phyloP scores from a whole-genome alignment of 2,113 vertebrate genomes.

The Acrocephalus kingi region DNA sequence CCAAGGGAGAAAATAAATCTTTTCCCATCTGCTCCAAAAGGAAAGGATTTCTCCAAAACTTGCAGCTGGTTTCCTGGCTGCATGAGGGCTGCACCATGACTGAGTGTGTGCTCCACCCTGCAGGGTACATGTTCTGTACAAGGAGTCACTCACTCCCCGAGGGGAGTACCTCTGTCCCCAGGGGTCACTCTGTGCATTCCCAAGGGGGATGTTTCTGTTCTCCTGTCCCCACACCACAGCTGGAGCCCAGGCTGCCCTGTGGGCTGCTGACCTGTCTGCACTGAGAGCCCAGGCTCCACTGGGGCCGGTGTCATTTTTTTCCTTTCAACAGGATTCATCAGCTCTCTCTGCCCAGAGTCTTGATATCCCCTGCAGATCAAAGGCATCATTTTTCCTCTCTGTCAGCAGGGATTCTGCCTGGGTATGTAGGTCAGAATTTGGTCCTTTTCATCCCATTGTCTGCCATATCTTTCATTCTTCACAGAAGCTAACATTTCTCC shows the following conservation, averaged over 20 bases:
- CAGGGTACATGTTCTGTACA: rapidly evolving
- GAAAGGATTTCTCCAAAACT: neutral
- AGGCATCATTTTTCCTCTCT: neutral
- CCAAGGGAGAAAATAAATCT: neutral
- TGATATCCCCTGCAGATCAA: neutral
- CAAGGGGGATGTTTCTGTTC: neutral
- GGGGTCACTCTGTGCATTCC: rapidly evolving
- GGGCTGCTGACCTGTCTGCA: neutral
- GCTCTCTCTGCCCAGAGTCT: neutral
- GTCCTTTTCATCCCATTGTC: neutral
- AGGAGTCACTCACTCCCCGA: too few species aligned
- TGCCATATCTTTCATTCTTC: neutral
- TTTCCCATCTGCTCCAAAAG: neutral
- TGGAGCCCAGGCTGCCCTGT: neutral
- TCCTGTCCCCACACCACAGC: rapidly evolving
- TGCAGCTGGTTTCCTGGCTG: neutral
- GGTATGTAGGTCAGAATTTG: neutral
- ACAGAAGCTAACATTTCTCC: neutral
- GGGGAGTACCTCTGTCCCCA: neutral
- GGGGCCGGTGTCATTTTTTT: neutral
- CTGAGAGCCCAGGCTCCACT: neutral
- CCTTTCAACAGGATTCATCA: neutral
- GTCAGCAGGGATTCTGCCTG: neutral
- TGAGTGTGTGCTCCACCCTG: rapidly evolving
- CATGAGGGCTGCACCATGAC: neutral